Evolutionary conservation across 1,140 invertebrate species (phyloP).

Genomic region (Aphaenogaster ashmeadi): DNA sequence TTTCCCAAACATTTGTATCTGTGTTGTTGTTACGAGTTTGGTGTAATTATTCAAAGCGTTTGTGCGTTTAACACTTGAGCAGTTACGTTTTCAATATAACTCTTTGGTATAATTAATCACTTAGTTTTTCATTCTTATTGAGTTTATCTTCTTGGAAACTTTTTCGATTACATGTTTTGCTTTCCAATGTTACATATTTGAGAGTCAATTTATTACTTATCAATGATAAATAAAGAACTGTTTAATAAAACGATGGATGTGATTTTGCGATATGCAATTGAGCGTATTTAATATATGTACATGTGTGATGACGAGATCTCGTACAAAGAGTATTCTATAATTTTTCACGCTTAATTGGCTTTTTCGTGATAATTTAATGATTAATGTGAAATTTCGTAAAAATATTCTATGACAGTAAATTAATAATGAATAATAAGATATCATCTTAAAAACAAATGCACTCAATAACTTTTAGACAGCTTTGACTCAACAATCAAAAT

Average conservation of each 20-base stretch:
- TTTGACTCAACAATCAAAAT: slow-evolving; percentile 53
- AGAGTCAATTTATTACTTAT: slow-evolving; percentile 19
- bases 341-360: neutral
- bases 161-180: neutral
- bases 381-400: neutral
- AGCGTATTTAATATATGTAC: neutral
- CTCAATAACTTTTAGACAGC: neutral
- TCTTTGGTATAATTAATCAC: neutral
- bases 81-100: neutral
- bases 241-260: neutral
- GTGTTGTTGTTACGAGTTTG: slow-evolving; percentile 35
- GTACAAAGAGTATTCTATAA: neutral
- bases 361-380: neutral
- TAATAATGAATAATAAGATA: neutral
- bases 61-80: slow-evolving; percentile 27
- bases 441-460: neutral
- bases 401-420: slow-evolving; percentile 18
- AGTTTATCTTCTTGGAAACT: neutral
- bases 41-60: slow-evolving; percentile 25
- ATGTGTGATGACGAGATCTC: neutral
- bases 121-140: neutral
- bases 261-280: neutral
- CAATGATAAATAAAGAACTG: neutral
- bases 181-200: neutral
- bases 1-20: slow-evolving; percentile 22